These are phyloP conservation scores for Volucella inflata DNA, from an alignment of 2,888 invertebrate species.

Conservation along the genomic window DNA sequence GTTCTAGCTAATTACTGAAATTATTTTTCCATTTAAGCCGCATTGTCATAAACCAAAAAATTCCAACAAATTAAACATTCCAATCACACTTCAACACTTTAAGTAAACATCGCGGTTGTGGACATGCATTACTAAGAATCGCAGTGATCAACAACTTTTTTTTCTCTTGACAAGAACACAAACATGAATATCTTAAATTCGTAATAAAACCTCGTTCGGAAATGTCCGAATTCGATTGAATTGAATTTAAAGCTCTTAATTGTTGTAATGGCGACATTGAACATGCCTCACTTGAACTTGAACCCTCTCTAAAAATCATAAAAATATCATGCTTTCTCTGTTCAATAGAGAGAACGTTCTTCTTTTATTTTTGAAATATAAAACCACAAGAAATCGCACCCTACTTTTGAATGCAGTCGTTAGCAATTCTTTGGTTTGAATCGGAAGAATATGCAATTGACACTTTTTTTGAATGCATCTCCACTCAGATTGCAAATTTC, in stretches of 20 bases:
- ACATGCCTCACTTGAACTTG: not conserved
- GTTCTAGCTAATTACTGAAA: slow-evolving; percentile 32
- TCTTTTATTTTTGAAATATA: slow-evolving; percentile 24
- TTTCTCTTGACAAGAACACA: not conserved
- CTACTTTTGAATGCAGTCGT: not conserved
- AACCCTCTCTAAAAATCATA: slow-evolving; percentile 17
- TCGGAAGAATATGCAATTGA: slow-evolving; percentile 43
- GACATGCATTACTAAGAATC: slow-evolving; percentile 21
- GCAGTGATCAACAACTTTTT: slow-evolving; percentile 30
- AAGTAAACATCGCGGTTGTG: slow-evolving; percentile 10
- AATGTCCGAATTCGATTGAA: slow-evolving; percentile 23
- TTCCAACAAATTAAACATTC: slow-evolving; percentile 39
- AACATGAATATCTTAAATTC: not conserved
- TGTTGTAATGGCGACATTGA: slow-evolving; percentile 37
- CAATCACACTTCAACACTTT: slow-evolving; percentile 17
- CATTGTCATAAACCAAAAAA: slow-evolving; percentile 5
- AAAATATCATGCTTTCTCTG: slow-evolving; percentile 13
- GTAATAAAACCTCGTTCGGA: slow-evolving; percentile 14
- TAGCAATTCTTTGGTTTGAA: slow-evolving; percentile 9
- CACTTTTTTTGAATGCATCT: slow-evolving; percentile 34
- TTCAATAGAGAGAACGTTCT: not conserved
- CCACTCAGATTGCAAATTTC: slow-evolving; percentile 30
- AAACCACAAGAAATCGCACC: slow-evolving; percentile 21
- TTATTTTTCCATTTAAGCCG: slow-evolving; percentile 2
- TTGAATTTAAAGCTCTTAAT: not conserved